These are phyloP conservation scores for Heterodera filipjevi DNA, from an alignment of 2,888 invertebrate species.

Conservation along the genomic window DNA sequence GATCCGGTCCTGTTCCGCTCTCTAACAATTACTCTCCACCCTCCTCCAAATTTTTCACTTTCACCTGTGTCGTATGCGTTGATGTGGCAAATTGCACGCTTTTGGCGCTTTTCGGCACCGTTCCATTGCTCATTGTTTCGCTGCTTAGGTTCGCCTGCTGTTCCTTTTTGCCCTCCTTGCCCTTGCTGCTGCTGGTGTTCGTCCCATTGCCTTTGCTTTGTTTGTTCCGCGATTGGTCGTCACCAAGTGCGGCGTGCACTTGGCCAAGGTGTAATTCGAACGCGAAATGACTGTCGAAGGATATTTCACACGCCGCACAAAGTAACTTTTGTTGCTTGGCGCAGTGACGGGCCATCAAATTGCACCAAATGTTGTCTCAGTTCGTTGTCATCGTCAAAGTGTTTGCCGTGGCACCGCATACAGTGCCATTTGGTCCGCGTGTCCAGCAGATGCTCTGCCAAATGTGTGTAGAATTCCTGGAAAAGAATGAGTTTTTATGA, in stretches of 20 bases:
- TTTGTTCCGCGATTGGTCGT: not conserved
- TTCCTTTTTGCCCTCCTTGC: no score
- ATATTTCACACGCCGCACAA: constrained; percentile 32
- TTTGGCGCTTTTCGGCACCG: not conserved
- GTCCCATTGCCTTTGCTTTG: no score
- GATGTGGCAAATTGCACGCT: not conserved
- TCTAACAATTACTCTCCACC: no score
- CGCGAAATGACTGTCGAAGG: constrained; percentile 26
- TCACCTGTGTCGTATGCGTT: not conserved
- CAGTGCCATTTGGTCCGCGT: constrained; percentile 32
- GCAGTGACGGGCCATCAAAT: constrained; percentile 27
- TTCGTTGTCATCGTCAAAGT: constrained; percentile 25
- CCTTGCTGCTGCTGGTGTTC: no score
- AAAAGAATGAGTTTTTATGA: not conserved
- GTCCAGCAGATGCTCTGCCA: constrained; percentile 36
- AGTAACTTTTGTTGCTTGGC: constrained; percentile 19
- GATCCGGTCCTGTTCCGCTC: no score
- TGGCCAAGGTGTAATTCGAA: constrained; percentile 35
- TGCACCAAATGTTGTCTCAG: constrained; percentile 41
- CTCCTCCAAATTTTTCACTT: no score
- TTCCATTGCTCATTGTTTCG: not conserved
- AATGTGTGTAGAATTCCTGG: constrained; percentile 20
- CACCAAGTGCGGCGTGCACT: constrained; percentile 21
- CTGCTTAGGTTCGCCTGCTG: not conserved
- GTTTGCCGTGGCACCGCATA: constrained; percentile 25